These are phyloP conservation scores for Asobara japonica DNA, from an alignment of 1,140 invertebrate species.

Conservation along the genomic window DNA sequence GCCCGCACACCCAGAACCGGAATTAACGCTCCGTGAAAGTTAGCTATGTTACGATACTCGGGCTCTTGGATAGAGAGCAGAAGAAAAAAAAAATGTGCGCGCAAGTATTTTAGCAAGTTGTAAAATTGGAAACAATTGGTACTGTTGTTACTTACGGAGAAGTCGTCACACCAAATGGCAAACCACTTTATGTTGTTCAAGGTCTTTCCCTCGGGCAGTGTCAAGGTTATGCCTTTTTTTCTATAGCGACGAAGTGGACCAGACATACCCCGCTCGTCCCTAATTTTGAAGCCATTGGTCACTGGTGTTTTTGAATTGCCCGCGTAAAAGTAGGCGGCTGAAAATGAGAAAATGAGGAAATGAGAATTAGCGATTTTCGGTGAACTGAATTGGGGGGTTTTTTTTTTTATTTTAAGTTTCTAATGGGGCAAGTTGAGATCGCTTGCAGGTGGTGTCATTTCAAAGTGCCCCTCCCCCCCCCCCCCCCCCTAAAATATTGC, in stretches of 20 bases:
- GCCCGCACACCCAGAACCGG: slow-evolving; percentile 13
- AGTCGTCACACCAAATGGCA: slow-evolving; percentile 90
- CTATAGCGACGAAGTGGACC: slow-evolving; percentile 79
- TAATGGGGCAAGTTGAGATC: no score
- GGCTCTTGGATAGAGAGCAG: not conserved
- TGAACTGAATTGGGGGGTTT: no score
- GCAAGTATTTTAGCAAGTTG: no score
- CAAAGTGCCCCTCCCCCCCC: no score
- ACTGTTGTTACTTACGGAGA: slow-evolving; percentile 72
- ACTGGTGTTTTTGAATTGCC: slow-evolving; percentile 75
- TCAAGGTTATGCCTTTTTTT: slow-evolving; percentile 82
- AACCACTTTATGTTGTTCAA: slow-evolving; percentile 86
- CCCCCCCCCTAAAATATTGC: no score
- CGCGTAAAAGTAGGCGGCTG: slow-evolving; percentile 90
- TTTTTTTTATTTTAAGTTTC: slow-evolving; percentile 36
- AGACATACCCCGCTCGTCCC: slow-evolving; percentile 80
- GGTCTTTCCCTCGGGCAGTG: slow-evolving; percentile 86
- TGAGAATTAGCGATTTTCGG: not conserved
- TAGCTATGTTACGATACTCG: not conserved
- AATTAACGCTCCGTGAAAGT: slow-evolving; percentile 21
- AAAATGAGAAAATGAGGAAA: slow-evolving; percentile 22
- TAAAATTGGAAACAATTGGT: slow-evolving; percentile 3
- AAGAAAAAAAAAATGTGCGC: not conserved
- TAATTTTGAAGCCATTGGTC: slow-evolving; percentile 77
- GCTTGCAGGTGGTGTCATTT: no score